phyloP scores from a whole-genome alignment of 2,113 vertebrate species.

The Heteronetta atricapilla region DNA sequence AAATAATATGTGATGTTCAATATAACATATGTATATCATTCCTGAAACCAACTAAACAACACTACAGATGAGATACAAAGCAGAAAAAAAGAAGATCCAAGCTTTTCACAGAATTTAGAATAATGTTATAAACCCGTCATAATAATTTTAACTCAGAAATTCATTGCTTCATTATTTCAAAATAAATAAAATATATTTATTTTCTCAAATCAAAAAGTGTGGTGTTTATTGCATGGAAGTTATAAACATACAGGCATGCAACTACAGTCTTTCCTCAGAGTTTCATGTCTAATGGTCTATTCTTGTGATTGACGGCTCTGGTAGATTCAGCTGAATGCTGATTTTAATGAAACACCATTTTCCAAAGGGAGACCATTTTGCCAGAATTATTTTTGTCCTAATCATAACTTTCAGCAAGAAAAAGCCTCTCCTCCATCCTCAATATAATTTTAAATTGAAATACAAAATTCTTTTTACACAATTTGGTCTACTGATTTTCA shows the following conservation, averaged over 20 bases:
- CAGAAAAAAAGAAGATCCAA: not conserved
- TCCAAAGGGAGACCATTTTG: not conserved
- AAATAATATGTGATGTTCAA: not conserved
- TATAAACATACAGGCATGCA: not conserved
- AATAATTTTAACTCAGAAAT: not conserved
- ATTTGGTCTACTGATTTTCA: slow-evolving; percentile 32
- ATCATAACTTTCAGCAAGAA: slow-evolving; percentile 38
- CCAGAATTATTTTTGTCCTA: slow-evolving; percentile 28
- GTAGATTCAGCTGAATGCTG: not conserved
- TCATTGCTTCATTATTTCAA: not conserved
- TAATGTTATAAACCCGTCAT: accelerated
- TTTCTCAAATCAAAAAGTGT: not conserved
- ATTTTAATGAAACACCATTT: slow-evolving; percentile 46
- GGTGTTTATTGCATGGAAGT: not conserved
- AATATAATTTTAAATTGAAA: slow-evolving; percentile 40
- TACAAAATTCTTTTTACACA: not conserved
- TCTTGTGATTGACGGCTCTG: slow-evolving; percentile 46
- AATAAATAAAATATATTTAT: not conserved
- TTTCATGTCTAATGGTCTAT: not conserved
- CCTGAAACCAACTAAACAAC: not conserved
- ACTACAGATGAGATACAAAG: not conserved
- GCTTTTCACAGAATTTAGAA: not conserved
- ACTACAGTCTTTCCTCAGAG: not conserved
- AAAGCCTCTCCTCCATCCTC: slow-evolving; percentile 12
- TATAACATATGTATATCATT: accelerated